Evolutionary conservation across 2,888 invertebrate genomes (phyloP).

Genomic region (Sthenelais limicola): DNA sequence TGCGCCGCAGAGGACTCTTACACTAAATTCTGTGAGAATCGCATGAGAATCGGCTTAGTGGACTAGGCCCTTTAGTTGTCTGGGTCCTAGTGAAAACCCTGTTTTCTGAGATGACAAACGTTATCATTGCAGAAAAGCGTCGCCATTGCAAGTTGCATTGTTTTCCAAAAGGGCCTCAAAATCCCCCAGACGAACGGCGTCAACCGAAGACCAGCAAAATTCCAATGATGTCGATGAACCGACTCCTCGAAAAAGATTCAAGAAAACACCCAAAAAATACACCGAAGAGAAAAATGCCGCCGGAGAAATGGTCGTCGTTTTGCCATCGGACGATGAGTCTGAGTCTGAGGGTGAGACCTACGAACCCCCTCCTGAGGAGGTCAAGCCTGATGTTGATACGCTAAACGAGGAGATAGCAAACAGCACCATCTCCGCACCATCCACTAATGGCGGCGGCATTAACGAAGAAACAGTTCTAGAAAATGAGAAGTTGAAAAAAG

Average conservation of each 20-base stretch:
- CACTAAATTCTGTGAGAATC: too few relatives aligned
- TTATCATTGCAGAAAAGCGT: too few relatives aligned
- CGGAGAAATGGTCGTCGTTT: conserved; percentile 2
- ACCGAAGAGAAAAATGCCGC: not conserved
- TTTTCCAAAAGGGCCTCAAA: conserved; percentile 21
- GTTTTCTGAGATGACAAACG: too few relatives aligned
- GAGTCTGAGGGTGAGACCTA: not conserved
- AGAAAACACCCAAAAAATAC: too few relatives aligned
- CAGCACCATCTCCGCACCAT: not conserved
- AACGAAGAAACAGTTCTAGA: conserved; percentile 11
- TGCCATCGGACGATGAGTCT: conserved; percentile 2
- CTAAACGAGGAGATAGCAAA: not conserved
- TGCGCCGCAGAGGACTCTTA: too few relatives aligned
- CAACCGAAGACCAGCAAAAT: too few relatives aligned
- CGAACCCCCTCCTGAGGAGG: not conserved
- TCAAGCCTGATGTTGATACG: not conserved
- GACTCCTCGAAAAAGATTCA: too few relatives aligned
- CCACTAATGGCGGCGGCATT: not conserved
- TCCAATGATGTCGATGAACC: not conserved
- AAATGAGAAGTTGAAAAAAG: not conserved
- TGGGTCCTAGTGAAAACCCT: too few relatives aligned
- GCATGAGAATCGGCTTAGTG: too few relatives aligned
- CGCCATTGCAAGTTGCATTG: not conserved
- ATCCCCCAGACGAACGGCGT: too few relatives aligned
- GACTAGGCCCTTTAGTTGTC: too few relatives aligned